phyloP scores from a whole-genome alignment of 2,113 vertebrate genomes.

The Trogon surrucura region DNA sequence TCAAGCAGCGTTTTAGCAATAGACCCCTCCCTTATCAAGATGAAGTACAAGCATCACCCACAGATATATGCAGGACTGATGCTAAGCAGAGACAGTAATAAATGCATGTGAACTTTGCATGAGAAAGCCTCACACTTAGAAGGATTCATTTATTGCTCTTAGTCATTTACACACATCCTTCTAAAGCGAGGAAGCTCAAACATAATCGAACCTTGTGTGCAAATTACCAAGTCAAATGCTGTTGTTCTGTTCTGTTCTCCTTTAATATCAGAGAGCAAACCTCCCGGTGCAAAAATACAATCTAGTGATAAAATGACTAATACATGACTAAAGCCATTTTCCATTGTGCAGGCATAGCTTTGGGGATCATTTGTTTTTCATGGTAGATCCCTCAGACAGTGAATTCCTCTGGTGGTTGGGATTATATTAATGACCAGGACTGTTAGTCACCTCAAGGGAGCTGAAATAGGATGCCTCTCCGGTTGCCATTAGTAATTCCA shows the following conservation, averaged over 20 bases:
- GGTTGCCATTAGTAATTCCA: conserved; percentile 58
- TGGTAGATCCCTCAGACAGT: conserved; percentile 68
- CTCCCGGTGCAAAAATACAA: conserved; percentile 25
- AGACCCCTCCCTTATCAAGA: conserved; percentile 23
- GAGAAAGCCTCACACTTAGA: conserved; percentile 23
- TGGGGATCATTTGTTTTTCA: conserved; percentile 59
- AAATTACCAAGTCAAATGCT: conserved; percentile 54
- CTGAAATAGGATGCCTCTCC: conserved; percentile 62
- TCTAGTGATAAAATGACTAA: conserved; percentile 68
- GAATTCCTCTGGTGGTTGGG: conserved; percentile 63
- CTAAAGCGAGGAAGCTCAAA: neutral
- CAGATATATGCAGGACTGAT: conserved; percentile 1
- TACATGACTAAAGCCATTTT: conserved; percentile 48
- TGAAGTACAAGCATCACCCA: neutral
- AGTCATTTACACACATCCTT: conserved; percentile 53
- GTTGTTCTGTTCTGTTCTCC: neutral
- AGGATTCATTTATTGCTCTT: conserved; percentile 20
- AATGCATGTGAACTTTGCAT: conserved; percentile 12
- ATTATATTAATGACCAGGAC: conserved; percentile 64
- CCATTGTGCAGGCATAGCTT: conserved; percentile 49
- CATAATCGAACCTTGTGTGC: conserved; percentile 32
- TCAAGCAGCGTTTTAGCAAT: conserved; percentile 39
- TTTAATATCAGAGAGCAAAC: neutral
- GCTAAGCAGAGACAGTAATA: conserved; percentile 11
- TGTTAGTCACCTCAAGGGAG: conserved; percentile 72